Evolutionary conservation across 2,797 vertebrate species (phyloP).

Genomic region (Cynodonichthys magdalenae): DNA sequence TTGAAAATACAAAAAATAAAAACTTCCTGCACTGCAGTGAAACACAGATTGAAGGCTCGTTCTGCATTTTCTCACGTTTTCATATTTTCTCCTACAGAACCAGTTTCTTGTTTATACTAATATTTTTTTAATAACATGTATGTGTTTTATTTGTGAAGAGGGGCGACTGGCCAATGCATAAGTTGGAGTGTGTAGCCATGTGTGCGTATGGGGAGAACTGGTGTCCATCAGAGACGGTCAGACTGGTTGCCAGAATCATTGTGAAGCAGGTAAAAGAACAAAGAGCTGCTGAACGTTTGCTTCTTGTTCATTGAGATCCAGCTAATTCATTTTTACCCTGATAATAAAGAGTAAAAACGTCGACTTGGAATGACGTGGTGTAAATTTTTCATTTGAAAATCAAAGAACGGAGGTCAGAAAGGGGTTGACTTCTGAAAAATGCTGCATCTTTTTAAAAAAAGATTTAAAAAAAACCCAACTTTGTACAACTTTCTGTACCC

Average conservation of each 20-base stretch:
- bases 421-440: too few species aligned
- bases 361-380: too few species aligned
- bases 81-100: background rate
- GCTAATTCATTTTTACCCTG: too few species aligned
- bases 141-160: constrained; percentile 74
- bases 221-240: constrained; percentile 95
- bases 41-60: background rate
- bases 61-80: background rate
- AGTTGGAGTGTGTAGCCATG: constrained; percentile 94
- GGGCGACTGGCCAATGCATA: constrained; percentile 96
- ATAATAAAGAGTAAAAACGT: too few species aligned
- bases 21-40: constrained; percentile 15
- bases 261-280: constrained; percentile 89
- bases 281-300: too few species aligned
- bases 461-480: too few species aligned
- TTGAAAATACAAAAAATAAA: constrained; percentile 13
- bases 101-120: constrained; percentile 3
- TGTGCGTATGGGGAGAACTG: constrained; percentile 92
- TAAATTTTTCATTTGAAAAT: too few species aligned
- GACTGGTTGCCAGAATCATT: constrained; percentile 93
- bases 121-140: background rate
- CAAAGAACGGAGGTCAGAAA: too few species aligned
- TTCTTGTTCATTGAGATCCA: too few species aligned
- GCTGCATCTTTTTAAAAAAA: too few species aligned
- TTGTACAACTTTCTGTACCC: too few species aligned